phyloP scores from a whole-genome alignment of 2,888 invertebrate species.

The Standfussiana lucernea region DNA sequence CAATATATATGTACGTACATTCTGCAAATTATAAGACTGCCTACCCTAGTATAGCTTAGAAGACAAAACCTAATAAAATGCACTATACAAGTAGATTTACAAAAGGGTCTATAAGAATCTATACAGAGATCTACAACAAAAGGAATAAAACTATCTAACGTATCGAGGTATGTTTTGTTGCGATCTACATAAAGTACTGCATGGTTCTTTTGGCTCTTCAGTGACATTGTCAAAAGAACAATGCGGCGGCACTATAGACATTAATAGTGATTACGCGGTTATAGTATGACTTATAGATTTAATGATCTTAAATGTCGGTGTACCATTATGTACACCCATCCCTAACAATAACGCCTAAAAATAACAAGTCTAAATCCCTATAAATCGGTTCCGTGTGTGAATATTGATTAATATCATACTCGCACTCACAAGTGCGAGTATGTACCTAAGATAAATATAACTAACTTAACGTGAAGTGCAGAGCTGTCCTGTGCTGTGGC shows the following conservation, averaged over 20 bases:
- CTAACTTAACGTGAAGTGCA: too few relatives aligned
- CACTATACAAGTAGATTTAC: background rate
- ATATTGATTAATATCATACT: too few relatives aligned
- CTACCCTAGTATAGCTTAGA: background rate
- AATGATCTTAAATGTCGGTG: background rate
- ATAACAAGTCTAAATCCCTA: too few relatives aligned
- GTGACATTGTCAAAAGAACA: background rate
- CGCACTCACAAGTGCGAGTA: too few relatives aligned
- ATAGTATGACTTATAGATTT: background rate
- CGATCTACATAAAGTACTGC: constrained; percentile 12
- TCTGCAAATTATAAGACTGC: background rate
- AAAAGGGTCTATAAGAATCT: constrained; percentile 2
- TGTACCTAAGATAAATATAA: background rate
- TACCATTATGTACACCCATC: background rate
- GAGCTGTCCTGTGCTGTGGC: too few relatives aligned
- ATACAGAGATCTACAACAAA: background rate
- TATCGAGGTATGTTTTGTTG: constrained; percentile 62
- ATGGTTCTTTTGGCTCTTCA: background rate
- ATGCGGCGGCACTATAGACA: background rate
- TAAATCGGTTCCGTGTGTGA: too few relatives aligned
- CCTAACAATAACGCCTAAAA: too few relatives aligned
- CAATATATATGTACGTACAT: constrained; percentile 8
- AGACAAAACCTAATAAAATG: background rate
- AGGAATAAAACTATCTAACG: constrained; percentile 14
- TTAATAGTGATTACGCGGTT: constrained; percentile 15